These are phyloP conservation scores for Luidia sarsii DNA, from an alignment of 53 echinoderm and acorn worm genomes.

Conservation along the genomic window DNA sequence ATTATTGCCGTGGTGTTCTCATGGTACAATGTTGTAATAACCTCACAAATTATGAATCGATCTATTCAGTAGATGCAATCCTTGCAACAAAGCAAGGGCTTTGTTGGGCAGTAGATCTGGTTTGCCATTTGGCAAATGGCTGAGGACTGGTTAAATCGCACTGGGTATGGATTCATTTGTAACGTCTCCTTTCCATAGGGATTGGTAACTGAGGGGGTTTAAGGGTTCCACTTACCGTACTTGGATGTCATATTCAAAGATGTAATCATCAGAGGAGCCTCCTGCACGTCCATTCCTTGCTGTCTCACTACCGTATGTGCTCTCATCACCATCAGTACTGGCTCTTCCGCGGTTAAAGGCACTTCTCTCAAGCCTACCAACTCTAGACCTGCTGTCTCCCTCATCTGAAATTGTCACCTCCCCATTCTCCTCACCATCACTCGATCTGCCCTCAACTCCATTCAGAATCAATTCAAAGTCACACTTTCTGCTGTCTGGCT, in stretches of 20 bases:
- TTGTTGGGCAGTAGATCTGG: no score
- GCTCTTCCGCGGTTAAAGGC: background rate
- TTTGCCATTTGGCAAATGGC: no score
- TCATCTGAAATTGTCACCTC: background rate
- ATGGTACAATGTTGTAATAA: no score
- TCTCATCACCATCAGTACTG: background rate
- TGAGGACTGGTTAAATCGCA: no score
- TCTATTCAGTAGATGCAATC: no score
- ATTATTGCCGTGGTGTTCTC: no score
- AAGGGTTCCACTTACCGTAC: constrained; percentile 16
- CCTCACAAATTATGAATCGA: no score
- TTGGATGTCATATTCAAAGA: constrained; percentile 8
- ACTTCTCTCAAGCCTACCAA: constrained; percentile 16
- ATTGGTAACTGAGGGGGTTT: no score
- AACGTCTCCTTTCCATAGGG: no score
- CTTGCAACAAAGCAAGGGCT: no score
- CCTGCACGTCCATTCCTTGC: constrained; percentile 14
- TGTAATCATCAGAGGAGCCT: background rate
- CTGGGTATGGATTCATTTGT: no score
- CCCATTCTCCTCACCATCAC: background rate
- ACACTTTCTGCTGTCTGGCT: constrained; percentile 41
- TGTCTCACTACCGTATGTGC: background rate
- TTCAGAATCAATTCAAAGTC: constrained; percentile 64
- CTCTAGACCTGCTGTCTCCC: constrained; percentile 53
- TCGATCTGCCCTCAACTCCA: constrained; percentile 57